A percentile compares a stretch with the other conserved stretches of the same genome.
These are phyloP conservation scores for Formica aserva DNA, from an alignment of 2,888 invertebrate genomes.

Conservation along the genomic window DNA sequence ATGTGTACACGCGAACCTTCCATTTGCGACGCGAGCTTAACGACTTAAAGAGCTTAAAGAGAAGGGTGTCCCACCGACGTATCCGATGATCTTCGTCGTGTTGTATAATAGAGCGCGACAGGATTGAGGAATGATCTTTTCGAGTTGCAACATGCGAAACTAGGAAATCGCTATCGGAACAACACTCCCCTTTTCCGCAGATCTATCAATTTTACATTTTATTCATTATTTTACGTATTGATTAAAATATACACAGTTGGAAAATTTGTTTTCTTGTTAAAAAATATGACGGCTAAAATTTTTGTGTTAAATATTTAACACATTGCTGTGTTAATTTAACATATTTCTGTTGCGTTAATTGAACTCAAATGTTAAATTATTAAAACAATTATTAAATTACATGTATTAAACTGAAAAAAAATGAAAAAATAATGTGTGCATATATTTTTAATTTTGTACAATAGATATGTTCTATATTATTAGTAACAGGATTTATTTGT, in stretches of 20 bases:
- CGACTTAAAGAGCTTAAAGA: slow-evolving; percentile 56
- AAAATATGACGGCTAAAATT: too few relatives aligned
- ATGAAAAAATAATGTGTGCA: too few relatives aligned
- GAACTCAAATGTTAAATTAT: too few relatives aligned
- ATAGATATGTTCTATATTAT: too few relatives aligned
- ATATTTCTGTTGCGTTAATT: too few relatives aligned
- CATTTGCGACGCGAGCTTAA: slow-evolving; percentile 45
- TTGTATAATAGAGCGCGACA: slow-evolving; percentile 23
- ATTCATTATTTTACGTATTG: background rate
- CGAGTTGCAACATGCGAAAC: background rate
- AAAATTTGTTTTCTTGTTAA: too few relatives aligned
- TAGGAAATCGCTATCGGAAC: slow-evolving; percentile 8
- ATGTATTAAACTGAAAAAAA: too few relatives aligned
- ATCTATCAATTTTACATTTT: background rate
- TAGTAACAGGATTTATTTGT: too few relatives aligned
- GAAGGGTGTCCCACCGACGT: slow-evolving; percentile 27
- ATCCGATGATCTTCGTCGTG: slow-evolving; percentile 42
- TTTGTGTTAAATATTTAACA: too few relatives aligned
- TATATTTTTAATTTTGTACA: too few relatives aligned
- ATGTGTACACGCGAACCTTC: slow-evolving; percentile 33
- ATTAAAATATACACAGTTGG: slow-evolving; percentile 53
- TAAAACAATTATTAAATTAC: too few relatives aligned
- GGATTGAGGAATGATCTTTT: slow-evolving; percentile 7
- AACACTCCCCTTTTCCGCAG: background rate
- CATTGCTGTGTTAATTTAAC: too few relatives aligned